These are phyloP conservation scores for Limnodromus scolopaceus DNA, from an alignment of 2,797 vertebrate genomes.

Conservation along the genomic window DNA sequence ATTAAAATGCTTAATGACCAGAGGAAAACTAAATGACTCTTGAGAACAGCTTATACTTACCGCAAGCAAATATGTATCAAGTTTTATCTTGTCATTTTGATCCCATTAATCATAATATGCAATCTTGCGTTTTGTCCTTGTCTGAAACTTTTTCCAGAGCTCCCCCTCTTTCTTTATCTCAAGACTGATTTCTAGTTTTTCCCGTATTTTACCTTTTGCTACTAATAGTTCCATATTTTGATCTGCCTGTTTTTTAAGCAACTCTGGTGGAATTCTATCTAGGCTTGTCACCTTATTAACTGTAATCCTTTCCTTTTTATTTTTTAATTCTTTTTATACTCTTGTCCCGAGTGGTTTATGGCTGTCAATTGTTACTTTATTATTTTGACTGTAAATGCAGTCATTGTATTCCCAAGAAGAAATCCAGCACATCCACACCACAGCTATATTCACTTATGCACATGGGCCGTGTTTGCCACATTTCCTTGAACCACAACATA, in stretches of 20 bases:
- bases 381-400: slow-evolving; percentile 34
- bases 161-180: neutral
- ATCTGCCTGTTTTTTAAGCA: slow-evolving; percentile 31
- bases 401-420: neutral
- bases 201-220: slow-evolving; percentile 1
- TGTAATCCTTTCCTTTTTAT: slow-evolving; percentile 11
- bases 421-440: neutral
- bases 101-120: neutral
- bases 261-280: neutral
- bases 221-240: slow-evolving; percentile 37
- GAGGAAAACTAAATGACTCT: slow-evolving; percentile 2
- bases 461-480: neutral
- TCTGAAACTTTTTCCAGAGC: neutral
- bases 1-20: slow-evolving; percentile 59
- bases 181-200: slow-evolving; percentile 35
- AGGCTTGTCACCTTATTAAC: neutral
- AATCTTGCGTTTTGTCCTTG: slow-evolving; percentile 28
- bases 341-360: slow-evolving; percentile 9
- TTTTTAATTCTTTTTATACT: slow-evolving; percentile 21
- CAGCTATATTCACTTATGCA: neutral
- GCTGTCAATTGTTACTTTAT: slow-evolving; percentile 30
- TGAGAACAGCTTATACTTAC: slow-evolving; percentile 20
- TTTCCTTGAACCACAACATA: neutral
- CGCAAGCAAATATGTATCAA: slow-evolving; percentile 31
- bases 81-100: slow-evolving; percentile 34